Evolutionary conservation across 1,140 invertebrate genomes (phyloP).

Genomic region (Cotesia chilonis): DNA sequence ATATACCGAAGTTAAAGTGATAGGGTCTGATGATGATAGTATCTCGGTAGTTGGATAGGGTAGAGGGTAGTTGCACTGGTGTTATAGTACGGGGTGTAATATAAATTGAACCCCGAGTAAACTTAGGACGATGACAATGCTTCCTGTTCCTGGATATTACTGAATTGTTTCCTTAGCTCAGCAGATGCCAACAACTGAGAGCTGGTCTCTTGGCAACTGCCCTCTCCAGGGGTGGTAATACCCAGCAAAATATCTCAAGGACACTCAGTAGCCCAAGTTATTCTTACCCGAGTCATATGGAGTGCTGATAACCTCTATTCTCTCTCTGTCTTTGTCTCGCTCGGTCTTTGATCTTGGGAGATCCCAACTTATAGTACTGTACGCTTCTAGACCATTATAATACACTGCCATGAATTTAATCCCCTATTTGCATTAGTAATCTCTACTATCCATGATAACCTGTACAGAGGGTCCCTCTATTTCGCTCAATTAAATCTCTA

Average conservation of each 20-base stretch:
- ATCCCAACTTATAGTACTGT: conserved; percentile 5
- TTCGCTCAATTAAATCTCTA: not conserved
- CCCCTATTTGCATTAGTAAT: conserved; percentile 53
- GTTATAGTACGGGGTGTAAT: not conserved
- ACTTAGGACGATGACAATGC: not conserved
- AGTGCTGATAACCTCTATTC: not conserved
- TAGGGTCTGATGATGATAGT: not conserved
- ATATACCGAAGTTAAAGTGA: conserved; percentile 29
- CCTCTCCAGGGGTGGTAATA: too few relatives aligned
- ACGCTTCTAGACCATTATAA: conserved; percentile 35
- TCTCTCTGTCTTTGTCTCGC: not conserved
- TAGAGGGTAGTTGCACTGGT: not conserved
- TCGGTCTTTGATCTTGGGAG: too few relatives aligned
- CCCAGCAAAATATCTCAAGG: not conserved
- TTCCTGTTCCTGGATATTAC: conserved; percentile 35
- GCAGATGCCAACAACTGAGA: conserved; percentile 18
- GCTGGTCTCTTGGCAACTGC: too few relatives aligned
- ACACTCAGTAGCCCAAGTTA: conserved; percentile 11
- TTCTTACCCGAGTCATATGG: conserved; percentile 1
- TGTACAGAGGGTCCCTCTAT: conserved; percentile 14
- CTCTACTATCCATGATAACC: conserved; percentile 42
- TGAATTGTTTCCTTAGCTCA: conserved; percentile 50
- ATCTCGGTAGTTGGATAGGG: too few relatives aligned
- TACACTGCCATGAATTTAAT: conserved; percentile 48
- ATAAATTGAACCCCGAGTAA: not conserved